These are phyloP conservation scores for Caenorhabditis doughertyi DNA, from an alignment of 2,888 invertebrate species.

Conservation along the genomic window DNA sequence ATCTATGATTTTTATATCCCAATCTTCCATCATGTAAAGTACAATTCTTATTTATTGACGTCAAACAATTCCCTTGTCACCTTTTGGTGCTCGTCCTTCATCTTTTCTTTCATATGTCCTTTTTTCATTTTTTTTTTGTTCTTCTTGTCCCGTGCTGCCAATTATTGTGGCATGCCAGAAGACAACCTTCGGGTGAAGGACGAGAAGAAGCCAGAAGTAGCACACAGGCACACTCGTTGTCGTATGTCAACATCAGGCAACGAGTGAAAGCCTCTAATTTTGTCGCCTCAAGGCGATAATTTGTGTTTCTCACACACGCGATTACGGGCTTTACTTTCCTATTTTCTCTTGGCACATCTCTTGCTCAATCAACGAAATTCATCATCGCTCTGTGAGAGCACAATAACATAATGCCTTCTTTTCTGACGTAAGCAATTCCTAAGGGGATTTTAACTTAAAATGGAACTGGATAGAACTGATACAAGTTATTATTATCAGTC, in stretches of 20 bases:
- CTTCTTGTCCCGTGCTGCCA: slow-evolving; percentile 26
- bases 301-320: slow-evolving; percentile 59
- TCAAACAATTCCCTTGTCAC: slow-evolving; percentile 41
- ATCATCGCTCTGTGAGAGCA: slow-evolving; percentile 5
- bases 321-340: slow-evolving; percentile 35
- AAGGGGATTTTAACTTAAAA: neutral
- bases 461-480: neutral
- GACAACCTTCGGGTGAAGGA: slow-evolving; percentile 37
- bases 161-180: slow-evolving; percentile 52
- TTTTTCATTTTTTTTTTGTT: slow-evolving; percentile 13
- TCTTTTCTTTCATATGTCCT: slow-evolving; percentile 4
- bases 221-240: slow-evolving; percentile 29
- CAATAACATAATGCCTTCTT: neutral
- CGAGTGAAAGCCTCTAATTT: slow-evolving; percentile 62
- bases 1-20: neutral
- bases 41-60: slow-evolving; percentile 10
- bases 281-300: slow-evolving; percentile 64
- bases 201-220: slow-evolving; percentile 46
- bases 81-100: slow-evolving; percentile 25
- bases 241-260: slow-evolving; percentile 52
- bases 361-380: slow-evolving; percentile 9
- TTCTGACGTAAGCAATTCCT: slow-evolving; percentile 6
- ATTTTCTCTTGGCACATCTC: slow-evolving; percentile 12
- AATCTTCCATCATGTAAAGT: neutral
- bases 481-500: no score